A percentile compares a stretch with the other conserved stretches of the same genome.
These are phyloP conservation scores for Chrysolina haemoptera DNA, from an alignment of 2,888 invertebrate genomes.

Conservation along the genomic window DNA sequence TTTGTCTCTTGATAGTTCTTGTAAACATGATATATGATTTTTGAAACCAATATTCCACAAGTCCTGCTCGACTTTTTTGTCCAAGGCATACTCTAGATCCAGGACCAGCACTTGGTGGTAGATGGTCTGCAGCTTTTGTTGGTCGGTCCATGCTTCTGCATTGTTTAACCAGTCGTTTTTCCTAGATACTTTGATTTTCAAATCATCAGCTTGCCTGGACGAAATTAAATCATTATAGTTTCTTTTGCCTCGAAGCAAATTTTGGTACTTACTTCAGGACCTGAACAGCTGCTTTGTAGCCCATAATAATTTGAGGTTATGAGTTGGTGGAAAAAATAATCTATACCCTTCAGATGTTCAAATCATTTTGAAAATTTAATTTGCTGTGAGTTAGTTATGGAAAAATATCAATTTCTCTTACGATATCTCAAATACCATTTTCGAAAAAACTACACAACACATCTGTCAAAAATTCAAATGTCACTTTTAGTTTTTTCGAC, in stretches of 20 bases:
- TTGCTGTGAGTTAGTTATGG: neutral
- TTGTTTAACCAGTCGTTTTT: slow-evolving; percentile 71
- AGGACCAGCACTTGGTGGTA: slow-evolving; percentile 83
- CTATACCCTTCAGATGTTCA: neutral
- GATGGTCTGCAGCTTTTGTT: slow-evolving; percentile 72
- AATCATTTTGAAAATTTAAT: slow-evolving; percentile 35
- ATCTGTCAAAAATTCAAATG: slow-evolving; percentile 14
- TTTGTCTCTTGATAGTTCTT: slow-evolving; percentile 84
- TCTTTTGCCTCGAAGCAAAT: neutral
- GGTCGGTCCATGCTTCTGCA: slow-evolving; percentile 67
- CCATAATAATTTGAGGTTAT: slow-evolving; percentile 70
- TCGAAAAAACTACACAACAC: neutral
- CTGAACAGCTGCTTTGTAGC: slow-evolving; percentile 83
- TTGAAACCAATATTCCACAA: slow-evolving; percentile 92
- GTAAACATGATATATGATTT: slow-evolving; percentile 86
- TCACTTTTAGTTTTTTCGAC: neutral
- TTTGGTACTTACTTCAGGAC: slow-evolving; percentile 77
- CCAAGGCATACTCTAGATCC: slow-evolving; percentile 89
- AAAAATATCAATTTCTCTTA: neutral
- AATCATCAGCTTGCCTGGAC: slow-evolving; percentile 81
- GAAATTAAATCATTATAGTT: slow-evolving; percentile 17
- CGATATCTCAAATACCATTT: slow-evolving; percentile 6
- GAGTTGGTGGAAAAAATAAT: slow-evolving; percentile 1
- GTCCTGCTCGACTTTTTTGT: slow-evolving; percentile 91
- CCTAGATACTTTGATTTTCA: slow-evolving; percentile 79